phyloP scores from a whole-genome alignment of 2,888 invertebrate species.

The Pyrrhosoma nymphula region DNA sequence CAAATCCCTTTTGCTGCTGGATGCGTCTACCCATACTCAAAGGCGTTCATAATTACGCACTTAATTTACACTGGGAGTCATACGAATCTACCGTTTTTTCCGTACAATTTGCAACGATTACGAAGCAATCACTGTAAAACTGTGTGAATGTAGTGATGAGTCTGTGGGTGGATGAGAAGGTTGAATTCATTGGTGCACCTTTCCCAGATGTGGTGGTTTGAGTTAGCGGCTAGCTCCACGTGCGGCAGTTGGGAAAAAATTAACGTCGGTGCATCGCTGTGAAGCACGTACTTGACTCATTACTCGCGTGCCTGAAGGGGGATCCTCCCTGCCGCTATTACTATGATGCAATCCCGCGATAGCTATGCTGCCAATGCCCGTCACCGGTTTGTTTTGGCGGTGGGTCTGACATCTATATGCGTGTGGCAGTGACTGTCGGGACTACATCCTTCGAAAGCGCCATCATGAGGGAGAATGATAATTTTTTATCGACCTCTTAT shows the following conservation, averaged over 20 bases:
- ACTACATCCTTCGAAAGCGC: too few relatives aligned
- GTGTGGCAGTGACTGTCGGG: too few relatives aligned
- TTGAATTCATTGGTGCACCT: slow-evolving; percentile 21
- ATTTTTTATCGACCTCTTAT: too few relatives aligned
- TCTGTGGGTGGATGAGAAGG: background rate
- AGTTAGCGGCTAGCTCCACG: background rate
- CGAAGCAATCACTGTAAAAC: background rate
- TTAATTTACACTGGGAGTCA: background rate
- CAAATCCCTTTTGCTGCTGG: too few relatives aligned
- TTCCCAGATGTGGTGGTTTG: background rate
- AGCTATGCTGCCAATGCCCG: background rate
- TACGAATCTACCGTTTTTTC: background rate
- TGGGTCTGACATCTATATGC: too few relatives aligned
- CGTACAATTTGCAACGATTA: background rate
- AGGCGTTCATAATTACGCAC: background rate
- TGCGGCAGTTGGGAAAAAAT: background rate
- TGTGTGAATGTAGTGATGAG: background rate
- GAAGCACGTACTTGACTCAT: background rate
- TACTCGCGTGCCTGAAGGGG: background rate
- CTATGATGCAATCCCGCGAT: background rate
- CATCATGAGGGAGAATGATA: too few relatives aligned
- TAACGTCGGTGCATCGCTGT: background rate
- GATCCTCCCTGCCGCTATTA: background rate
- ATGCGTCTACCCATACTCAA: too few relatives aligned
- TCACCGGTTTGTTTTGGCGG: background rate